Evolutionary conservation across 2,113 vertebrate genomes (phyloP).

Genomic region (Heliornis fulica): DNA sequence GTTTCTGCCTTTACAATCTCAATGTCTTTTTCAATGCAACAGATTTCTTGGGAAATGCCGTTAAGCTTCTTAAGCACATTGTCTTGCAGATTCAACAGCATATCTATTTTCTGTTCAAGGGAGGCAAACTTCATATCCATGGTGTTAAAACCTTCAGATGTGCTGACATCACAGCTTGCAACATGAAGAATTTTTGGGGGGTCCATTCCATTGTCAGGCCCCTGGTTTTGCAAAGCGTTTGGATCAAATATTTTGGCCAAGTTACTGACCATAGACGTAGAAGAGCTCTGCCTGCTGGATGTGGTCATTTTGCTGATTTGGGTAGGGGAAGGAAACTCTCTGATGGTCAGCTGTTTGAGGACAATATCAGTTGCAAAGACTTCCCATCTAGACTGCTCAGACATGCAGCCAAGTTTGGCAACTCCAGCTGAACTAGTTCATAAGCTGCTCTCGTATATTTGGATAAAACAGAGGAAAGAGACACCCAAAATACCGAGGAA

Average conservation of each 20-base stretch:
- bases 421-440: slow-evolving; percentile 17
- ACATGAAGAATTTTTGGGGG: slow-evolving; percentile 39
- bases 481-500: neutral
- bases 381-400: slow-evolving; percentile 46
- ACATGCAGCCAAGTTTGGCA: slow-evolving; percentile 34
- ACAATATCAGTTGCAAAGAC: slow-evolving; percentile 52
- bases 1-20: slow-evolving; percentile 79
- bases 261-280: slow-evolving; percentile 78
- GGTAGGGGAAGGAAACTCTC: slow-evolving; percentile 41
- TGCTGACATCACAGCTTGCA: slow-evolving; percentile 2
- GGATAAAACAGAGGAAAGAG: neutral
- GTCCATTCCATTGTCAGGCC: slow-evolving; percentile 50
- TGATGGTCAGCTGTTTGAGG: slow-evolving; percentile 53
- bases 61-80: slow-evolving; percentile 78
- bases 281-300: slow-evolving; percentile 51
- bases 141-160: slow-evolving; percentile 64
- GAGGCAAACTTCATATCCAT: slow-evolving; percentile 79
- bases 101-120: slow-evolving; percentile 81
- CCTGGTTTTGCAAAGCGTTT: slow-evolving; percentile 75
- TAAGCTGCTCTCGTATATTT: slow-evolving; percentile 14
- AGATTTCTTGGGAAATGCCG: slow-evolving; percentile 77
- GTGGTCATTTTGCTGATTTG: slow-evolving; percentile 62
- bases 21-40: slow-evolving; percentile 73
- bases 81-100: slow-evolving; percentile 77
- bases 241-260: slow-evolving; percentile 82